Conservation (phyloP, 2,113 vertebrate species). For the Ardeotis arabs region DNA sequence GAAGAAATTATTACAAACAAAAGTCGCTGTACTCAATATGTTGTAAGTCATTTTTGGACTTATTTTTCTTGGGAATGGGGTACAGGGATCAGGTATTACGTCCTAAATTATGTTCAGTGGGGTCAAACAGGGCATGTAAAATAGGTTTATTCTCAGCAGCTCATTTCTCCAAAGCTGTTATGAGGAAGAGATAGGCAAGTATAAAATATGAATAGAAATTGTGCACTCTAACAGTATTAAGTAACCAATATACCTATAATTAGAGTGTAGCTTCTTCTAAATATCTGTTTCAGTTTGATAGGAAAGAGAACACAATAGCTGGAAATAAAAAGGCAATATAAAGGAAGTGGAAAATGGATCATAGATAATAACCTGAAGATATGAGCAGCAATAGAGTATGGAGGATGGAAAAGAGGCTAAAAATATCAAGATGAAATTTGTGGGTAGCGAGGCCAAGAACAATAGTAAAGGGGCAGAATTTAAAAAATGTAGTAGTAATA, state of each 20-base stretch:
- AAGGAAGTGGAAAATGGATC: not conserved
- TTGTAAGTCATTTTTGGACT: not conserved
- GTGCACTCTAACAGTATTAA: not conserved
- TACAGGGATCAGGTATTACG: not conserved
- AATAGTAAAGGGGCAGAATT: not conserved
- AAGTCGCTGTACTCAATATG: not conserved
- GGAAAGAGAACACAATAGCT: not conserved
- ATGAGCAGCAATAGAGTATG: not conserved
- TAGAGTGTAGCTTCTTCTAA: not conserved
- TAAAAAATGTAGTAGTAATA: not conserved
- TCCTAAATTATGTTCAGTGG: not conserved
- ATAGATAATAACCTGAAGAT: not conserved
- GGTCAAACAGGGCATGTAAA: not conserved
- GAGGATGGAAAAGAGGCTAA: not conserved
- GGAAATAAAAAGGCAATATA: not conserved
- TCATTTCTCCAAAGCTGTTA: not conserved
- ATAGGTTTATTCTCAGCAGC: not conserved
- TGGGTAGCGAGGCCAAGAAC: not conserved
- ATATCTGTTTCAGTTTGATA: not conserved
- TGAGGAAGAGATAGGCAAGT: not conserved
- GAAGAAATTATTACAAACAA: not conserved
- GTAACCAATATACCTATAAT: not conserved
- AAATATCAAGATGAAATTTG: not conserved
- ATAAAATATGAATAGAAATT: not conserved
- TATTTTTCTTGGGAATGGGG: not conserved